These are phyloP conservation scores for Potorous gilbertii DNA, from an alignment of 2,797 vertebrate genomes.

Conservation along the genomic window DNA sequence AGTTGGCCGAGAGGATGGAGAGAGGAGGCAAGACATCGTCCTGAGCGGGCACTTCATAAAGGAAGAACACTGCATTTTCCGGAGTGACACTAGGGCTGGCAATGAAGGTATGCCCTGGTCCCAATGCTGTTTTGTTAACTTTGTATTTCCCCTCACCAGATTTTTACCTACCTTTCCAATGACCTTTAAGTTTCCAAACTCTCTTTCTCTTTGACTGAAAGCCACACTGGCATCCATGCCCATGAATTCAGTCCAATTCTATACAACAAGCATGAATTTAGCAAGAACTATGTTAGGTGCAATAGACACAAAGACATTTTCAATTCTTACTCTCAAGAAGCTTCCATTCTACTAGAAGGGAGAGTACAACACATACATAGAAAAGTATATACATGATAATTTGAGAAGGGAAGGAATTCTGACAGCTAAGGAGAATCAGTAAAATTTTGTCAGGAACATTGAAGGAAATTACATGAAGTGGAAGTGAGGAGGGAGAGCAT, in stretches of 20 bases:
- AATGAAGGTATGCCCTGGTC: constrained; percentile 90
- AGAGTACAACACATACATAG: not conserved
- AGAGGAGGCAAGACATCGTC: constrained; percentile 96
- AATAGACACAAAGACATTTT: not conserved
- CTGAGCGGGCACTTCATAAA: constrained; percentile 98
- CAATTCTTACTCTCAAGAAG: not conserved
- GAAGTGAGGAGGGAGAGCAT: not conserved
- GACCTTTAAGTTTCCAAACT: not conserved
- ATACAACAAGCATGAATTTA: not conserved
- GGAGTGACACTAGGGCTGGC: constrained; percentile 87
- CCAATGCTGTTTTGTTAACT: rapidly evolving
- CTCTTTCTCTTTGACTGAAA: not conserved
- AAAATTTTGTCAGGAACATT: not conserved
- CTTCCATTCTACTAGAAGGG: not conserved
- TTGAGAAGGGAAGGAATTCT: not conserved
- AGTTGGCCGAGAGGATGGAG: constrained; percentile 95
- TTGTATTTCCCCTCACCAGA: rapidly evolving
- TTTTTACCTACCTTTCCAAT: rapidly evolving
- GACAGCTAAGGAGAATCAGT: not conserved
- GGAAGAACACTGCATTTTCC: constrained; percentile 96
- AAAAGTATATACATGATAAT: not conserved
- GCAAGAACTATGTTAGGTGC: not conserved
- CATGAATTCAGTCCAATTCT: not conserved
- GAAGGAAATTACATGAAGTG: not conserved
- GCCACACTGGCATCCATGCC: not conserved